Base-by-base conservation (phyloP, 2,888 invertebrate genomes). In the Arge pagana region DNA sequence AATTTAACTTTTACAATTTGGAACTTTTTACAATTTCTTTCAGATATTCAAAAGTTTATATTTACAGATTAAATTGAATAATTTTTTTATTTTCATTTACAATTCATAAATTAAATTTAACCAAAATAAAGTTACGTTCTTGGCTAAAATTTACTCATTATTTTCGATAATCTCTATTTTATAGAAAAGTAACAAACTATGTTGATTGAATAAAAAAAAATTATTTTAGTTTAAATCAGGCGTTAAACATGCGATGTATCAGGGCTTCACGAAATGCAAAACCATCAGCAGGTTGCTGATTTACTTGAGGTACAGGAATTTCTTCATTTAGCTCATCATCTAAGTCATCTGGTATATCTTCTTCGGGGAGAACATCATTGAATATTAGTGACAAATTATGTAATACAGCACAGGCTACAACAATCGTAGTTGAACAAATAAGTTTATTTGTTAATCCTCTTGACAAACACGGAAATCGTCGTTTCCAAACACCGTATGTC, bases 371-470 rank as follows among this genome's bases (percentile, higher is more conserved):
- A 15, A 45, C 39, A 28, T 59, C 54, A 16, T 50, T 53, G 11
- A 53, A 58, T 16, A 40, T 45, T 16, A 59, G 13, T 5, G 57
- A 54, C 18, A 60, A 11, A 41, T 61, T 61, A 18, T 59, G 55
- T 24, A 61, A 24, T 8, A 59, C 56, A 21, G 61, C 52, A 52
- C 55, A 58, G 6, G 56, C 58, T 18, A 61, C 49, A 23, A 61
- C 48, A 31, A 55, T 57, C 43, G 58, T 21, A 18, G 58, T 57
- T 6, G 55, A 56, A 19, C 57, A 52, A 13, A 56, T 24, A 4
- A 60, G 49, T 45, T 58, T 56, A n/a, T 53, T 56, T 18, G 35
- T 41, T 11, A 54, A 18, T 15, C 53, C 56, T 39, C 50, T 19
- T 28, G 53, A 50, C 31, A 59, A 45, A 16, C 59, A 59, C 35